Evolutionary conservation across 2,888 invertebrate genomes (phyloP).

Genomic region (Caenorhabditis wallacei): DNA sequence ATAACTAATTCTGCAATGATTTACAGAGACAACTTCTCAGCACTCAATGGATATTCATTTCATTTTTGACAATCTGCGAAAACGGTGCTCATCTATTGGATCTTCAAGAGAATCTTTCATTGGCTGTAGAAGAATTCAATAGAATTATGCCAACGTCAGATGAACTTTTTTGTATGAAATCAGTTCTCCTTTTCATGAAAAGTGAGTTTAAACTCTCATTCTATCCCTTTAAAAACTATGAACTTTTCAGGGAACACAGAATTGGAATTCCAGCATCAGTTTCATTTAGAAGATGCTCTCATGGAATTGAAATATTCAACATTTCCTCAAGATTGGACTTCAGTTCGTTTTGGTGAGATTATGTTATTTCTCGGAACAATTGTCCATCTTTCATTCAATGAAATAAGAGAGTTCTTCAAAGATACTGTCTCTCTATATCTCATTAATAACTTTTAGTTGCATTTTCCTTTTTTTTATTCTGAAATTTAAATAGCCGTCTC

Average conservation of each 20-base stretch:
- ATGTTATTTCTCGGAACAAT: neutral
- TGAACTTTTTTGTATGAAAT: neutral
- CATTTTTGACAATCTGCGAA: neutral
- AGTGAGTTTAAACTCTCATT: neutral
- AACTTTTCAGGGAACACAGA: constrained; percentile 1
- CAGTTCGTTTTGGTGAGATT: neutral
- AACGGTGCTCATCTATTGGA: constrained; percentile 8
- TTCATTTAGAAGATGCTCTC: neutral
- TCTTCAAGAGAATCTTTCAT: neutral
- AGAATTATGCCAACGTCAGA: neutral
- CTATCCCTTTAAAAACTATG: neutral
- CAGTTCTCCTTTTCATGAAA: constrained; percentile 1
- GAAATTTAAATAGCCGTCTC: no score
- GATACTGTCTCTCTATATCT: neutral
- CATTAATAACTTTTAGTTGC: no score
- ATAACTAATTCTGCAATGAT: neutral
- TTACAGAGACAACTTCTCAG: neutral
- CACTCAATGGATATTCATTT: constrained; percentile 1
- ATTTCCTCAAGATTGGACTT: neutral
- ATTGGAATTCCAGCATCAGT: neutral
- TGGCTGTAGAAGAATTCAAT: neutral
- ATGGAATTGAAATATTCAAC: neutral
- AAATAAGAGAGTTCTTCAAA: neutral
- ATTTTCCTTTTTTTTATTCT: no score
- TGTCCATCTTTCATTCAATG: neutral